phyloP scores from a whole-genome alignment of 2,888 invertebrate genomes.

The Morinoia aosen region DNA sequence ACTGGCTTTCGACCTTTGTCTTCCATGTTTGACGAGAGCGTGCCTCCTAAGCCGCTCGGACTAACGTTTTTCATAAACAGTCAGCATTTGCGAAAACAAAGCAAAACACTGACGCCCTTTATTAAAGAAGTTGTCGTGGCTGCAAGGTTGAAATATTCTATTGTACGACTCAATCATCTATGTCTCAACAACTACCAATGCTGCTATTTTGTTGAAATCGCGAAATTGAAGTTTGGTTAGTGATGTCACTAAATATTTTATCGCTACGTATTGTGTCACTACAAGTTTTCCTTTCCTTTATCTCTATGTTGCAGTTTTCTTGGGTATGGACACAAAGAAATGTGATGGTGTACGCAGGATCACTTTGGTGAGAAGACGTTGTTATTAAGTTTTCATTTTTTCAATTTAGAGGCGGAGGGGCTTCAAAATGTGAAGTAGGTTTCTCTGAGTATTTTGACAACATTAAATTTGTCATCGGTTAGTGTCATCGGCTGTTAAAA shows the following conservation, averaged over 20 bases:
- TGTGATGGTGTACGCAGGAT: background rate
- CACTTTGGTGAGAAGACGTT: background rate
- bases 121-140: background rate
- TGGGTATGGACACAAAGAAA: no score
- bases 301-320: background rate
- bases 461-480: background rate
- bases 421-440: background rate
- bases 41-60: background rate
- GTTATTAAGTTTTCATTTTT: background rate
- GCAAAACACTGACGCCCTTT: background rate
- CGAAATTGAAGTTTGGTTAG: background rate
- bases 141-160: no score
- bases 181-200: no score
- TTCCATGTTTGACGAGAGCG: background rate
- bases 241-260: background rate
- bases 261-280: background rate
- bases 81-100: background rate
- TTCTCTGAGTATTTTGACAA: background rate
- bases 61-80: background rate
- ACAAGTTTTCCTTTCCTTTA: background rate
- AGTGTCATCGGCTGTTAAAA: background rate
- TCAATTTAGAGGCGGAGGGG: no score
- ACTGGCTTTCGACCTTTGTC: background rate
- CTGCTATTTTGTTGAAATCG: background rate
- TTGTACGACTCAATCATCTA: no score